These are phyloP conservation scores for Cyclophora albipunctata DNA, from an alignment of 2,888 invertebrate species.

Conservation along the genomic window DNA sequence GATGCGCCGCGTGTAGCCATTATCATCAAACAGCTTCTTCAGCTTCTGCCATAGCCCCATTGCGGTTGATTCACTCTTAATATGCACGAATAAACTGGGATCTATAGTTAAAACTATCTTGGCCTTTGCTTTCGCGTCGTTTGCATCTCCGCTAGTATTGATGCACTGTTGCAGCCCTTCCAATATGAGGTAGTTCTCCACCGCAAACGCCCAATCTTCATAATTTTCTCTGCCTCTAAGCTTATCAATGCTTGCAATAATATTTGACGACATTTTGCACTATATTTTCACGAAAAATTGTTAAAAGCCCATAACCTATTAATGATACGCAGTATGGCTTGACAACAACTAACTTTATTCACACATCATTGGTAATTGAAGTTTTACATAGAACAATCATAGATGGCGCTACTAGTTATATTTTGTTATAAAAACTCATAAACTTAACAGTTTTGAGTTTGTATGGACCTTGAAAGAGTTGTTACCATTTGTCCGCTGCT, in stretches of 20 bases:
- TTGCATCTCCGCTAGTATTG: not conserved
- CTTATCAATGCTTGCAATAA: conserved; percentile 2
- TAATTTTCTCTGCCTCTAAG: conserved; percentile 1
- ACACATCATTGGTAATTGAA: too few relatives aligned
- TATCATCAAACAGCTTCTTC: conserved; percentile 6
- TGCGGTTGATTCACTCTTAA: not conserved
- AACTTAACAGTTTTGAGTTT: too few relatives aligned
- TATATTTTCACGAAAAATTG: too few relatives aligned
- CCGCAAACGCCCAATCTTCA: conserved; percentile 2
- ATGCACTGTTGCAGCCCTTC: too few relatives aligned
- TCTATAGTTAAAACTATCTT: conserved; percentile 1
- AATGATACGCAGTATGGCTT: not conserved
- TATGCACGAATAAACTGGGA: not conserved
- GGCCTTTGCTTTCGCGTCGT: not conserved
- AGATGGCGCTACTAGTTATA: too few relatives aligned
- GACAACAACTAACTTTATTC: too few relatives aligned
- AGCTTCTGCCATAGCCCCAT: not conserved
- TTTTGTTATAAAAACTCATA: too few relatives aligned
- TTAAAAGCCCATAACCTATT: too few relatives aligned
- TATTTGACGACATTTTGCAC: not conserved
- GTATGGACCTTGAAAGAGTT: too few relatives aligned
- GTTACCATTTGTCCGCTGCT: too few relatives aligned
- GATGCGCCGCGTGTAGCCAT: conserved; percentile 15
- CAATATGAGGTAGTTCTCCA: not conserved
- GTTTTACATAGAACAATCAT: too few relatives aligned